A percentile compares a stretch with the other conserved stretches of the same genome.
phyloP scores from a whole-genome alignment of 2,888 invertebrate species.

The Mactromeris polynyma region DNA sequence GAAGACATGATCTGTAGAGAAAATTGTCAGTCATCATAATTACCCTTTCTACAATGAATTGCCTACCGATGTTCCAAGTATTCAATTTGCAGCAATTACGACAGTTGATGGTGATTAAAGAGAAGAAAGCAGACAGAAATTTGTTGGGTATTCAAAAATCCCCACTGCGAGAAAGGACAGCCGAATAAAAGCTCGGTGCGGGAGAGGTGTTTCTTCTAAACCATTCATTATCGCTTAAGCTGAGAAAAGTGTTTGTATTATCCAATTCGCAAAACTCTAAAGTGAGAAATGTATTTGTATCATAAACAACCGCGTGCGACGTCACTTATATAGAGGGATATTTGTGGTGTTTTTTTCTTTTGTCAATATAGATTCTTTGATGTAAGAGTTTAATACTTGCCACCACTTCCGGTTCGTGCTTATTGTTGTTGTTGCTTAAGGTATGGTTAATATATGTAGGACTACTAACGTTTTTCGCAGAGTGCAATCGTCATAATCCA shows the following conservation, averaged over 20 bases:
- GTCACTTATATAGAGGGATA: not conserved
- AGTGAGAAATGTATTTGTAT: not conserved
- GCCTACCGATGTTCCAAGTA: slow-evolving; percentile 12
- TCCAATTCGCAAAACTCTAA: not conserved
- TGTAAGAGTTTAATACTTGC: not conserved
- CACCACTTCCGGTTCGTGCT: too few relatives aligned
- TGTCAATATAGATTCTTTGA: not conserved
- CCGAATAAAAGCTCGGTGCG: slow-evolving; percentile 18
- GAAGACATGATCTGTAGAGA: slow-evolving; percentile 46
- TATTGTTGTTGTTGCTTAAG: too few relatives aligned
- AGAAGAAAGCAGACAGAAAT: slow-evolving; percentile 28
- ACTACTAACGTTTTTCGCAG: too few relatives aligned
- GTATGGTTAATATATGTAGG: too few relatives aligned
- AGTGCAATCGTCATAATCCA: too few relatives aligned
- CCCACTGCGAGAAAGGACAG: not conserved
- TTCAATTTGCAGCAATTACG: slow-evolving; percentile 62
- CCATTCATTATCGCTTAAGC: slow-evolving; percentile 31
- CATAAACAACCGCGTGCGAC: not conserved
- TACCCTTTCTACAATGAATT: slow-evolving; percentile 29
- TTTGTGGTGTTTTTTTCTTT: not conserved
- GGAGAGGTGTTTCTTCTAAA: slow-evolving; percentile 35
- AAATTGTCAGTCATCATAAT: slow-evolving; percentile 49
- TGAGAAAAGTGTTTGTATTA: slow-evolving; percentile 43
- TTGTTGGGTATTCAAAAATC: slow-evolving; percentile 23
- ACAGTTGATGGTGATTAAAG: slow-evolving; percentile 44